Evolutionary conservation across 2,797 vertebrate genomes (phyloP).

Genomic region (Coccyzus lansbergi): DNA sequence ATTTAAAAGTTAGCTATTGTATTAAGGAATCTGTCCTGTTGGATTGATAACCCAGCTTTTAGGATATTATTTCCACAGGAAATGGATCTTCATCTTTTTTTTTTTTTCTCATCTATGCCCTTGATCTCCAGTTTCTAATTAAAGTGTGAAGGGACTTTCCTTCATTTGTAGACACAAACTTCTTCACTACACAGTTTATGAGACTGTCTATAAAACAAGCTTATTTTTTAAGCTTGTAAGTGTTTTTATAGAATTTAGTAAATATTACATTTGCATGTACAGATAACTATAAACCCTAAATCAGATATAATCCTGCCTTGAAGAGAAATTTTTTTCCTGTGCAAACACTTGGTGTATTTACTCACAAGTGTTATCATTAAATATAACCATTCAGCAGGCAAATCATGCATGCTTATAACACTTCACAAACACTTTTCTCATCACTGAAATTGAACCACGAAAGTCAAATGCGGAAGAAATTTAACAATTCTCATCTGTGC

Average conservation of each 20-base stretch:
- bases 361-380: slow-evolving; percentile 15
- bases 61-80: slow-evolving; percentile 55
- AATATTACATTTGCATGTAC: slow-evolving; percentile 11
- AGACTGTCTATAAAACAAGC: slow-evolving; percentile 19
- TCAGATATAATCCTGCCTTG: background rate
- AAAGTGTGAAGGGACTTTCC: slow-evolving; percentile 14
- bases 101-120: background rate
- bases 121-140: slow-evolving; percentile 60
- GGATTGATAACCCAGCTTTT: slow-evolving; percentile 48
- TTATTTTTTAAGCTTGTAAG: slow-evolving; percentile 31
- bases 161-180: background rate
- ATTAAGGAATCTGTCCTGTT: slow-evolving; percentile 48
- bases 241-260: slow-evolving; percentile 30
- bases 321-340: background rate
- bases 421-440: slow-evolving; percentile 11
- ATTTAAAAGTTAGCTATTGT: slow-evolving; percentile 60
- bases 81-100: slow-evolving; percentile 23
- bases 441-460: background rate
- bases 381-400: background rate
- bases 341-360: slow-evolving; percentile 35
- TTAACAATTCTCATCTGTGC: slow-evolving; percentile 24
- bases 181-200: slow-evolving; percentile 6
- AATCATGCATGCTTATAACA: background rate
- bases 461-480: background rate
- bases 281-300: slow-evolving; percentile 40